Evolutionary conservation across 2,888 invertebrate species (phyloP), one percentile per base, ranked within the genome.

Genomic region (Cryptocheilus praepositus): DNA sequence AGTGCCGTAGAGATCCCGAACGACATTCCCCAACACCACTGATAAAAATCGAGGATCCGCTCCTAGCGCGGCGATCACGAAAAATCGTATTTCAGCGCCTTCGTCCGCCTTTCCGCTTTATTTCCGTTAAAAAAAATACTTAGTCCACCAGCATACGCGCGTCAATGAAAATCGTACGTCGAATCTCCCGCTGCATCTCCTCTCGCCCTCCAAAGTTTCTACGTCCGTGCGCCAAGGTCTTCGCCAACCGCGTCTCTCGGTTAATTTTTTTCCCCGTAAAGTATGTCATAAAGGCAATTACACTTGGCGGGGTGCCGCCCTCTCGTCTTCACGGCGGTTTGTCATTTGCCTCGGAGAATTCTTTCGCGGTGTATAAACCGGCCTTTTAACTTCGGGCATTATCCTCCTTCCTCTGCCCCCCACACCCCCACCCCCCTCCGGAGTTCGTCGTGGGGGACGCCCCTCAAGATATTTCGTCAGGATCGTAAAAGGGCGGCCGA

Each of bases 251-350:
- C 68, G 69, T 64, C 67, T 68, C 16, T 55, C 44, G 25, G 74
- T 70, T 82, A 83, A 83, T 84, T 82, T 79, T 63, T 82, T 85
- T 86, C 84, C 82, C 72, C 80, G 83, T 85, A 87, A 86, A 85
- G 71, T 74, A 81, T 78, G 80, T 83, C 84, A 82, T 86, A 84
- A 87, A 85, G 77, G 64, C 81, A 86, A 87, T 87, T 84, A 84
- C 79, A 74, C 73, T 69, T 21, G 67, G 68, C 49, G 71, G 49
- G 57, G 65, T 60, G 58, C 67, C 76, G 74, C 72, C 76, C 44
- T 60, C 65, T 46, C 51, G 69, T 58, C 59, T 72, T 61, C 60
- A 22, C 58, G 67, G 64, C 49, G 65, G 77, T 81, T 87, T 86
- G 85, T 87, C 86, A 86, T 87, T 87, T 83, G 67, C 61, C 74